These are phyloP conservation scores for Rhimphoctona megacephalus DNA, from an alignment of 2,888 invertebrate species.

Conservation along the genomic window DNA sequence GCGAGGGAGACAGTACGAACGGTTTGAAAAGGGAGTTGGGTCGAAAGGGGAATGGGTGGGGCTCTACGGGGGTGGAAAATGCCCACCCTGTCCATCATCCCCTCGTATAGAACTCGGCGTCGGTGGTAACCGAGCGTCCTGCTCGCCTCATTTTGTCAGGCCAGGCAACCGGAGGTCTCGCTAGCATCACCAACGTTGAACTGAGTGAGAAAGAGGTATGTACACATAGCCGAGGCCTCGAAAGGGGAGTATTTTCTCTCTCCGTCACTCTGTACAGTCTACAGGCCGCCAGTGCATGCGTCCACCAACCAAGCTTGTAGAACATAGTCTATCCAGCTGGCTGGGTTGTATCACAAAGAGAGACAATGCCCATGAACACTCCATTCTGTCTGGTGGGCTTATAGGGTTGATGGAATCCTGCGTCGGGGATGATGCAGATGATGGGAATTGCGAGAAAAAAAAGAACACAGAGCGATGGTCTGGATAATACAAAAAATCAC, in stretches of 20 bases:
- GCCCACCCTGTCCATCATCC: conserved; percentile 79
- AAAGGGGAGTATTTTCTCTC: conserved; percentile 45
- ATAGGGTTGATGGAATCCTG: conserved; percentile 58
- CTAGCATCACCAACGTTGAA: conserved; percentile 59
- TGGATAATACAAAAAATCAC: conserved; percentile 35
- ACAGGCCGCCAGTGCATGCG: conserved; percentile 57
- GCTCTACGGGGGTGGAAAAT: conserved; percentile 74
- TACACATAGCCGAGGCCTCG: conserved; percentile 10
- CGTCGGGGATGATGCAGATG: conserved; percentile 49
- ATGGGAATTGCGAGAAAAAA: conserved; percentile 48
- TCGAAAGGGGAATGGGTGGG: conserved; percentile 14
- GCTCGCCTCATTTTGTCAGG: conserved; percentile 72
- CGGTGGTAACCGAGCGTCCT: conserved; percentile 74
- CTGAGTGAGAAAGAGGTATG: conserved; percentile 63
- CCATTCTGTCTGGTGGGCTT: conserved; percentile 66
- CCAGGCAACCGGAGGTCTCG: conserved; percentile 71
- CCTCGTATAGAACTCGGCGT: conserved; percentile 73
- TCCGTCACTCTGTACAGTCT: conserved; percentile 66
- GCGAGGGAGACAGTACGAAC: conserved; percentile 58
- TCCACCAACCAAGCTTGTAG: conserved; percentile 66
- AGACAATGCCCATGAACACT: conserved; percentile 70
- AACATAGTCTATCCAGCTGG: conserved; percentile 68
- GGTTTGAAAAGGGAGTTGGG: conserved; percentile 50
- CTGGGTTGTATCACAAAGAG: conserved; percentile 69
- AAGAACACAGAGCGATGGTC: conserved; percentile 1